Base-by-base conservation (phyloP, 2,113 vertebrate genomes). In the Atrichornis clamosus region DNA sequence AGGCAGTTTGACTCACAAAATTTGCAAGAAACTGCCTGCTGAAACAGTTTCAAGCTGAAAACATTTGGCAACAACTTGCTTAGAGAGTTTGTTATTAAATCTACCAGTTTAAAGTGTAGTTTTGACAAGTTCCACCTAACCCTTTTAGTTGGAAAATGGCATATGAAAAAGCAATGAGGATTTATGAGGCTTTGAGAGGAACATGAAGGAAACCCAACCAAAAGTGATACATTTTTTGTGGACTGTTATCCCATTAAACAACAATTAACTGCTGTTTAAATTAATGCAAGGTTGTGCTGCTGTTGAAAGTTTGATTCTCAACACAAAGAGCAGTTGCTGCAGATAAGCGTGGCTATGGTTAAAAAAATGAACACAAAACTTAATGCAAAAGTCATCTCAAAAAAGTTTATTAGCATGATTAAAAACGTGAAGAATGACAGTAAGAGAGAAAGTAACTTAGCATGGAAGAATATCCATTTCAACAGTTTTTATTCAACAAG, bases 401-500 rank as follows among this genome's bases (percentile, higher is more conserved):
- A 98, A 98, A 97, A 91, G 94, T 98, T 98, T 98, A 98, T 98
- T 98, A 98, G 97, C 97, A 98, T 98, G 98, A 98, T 98, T 98
- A 98, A 98, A 98, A 98, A 98, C 64, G 80, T 97, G 98, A 97
- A 97, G 95, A 98, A 93, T 93, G 97, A 98, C 97, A 98, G 90
- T 91, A 95, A 94, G 69, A 96, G 68, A 94, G 30, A 95, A 97
- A 95, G 93, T 90, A 96, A 96, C 60, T 97, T 94, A 96, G 96
- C 96, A 97, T 94, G 96, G 97, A 97, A 98, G 96, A 95, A 79
- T 78, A 97, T 96, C 97, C 96, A 92, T 96, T 97, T 97, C 91
- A 97, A 97, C 89, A 95, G 84, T 92, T 96, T 93, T 92, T 73
- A 96, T 80, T 96, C 88, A 97, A 95, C 97, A 96, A 81, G 33